These are phyloP conservation scores for Orbicella faveolata DNA, from an alignment of 64 coral and sea anemone genomes.

Conservation along the genomic window DNA sequence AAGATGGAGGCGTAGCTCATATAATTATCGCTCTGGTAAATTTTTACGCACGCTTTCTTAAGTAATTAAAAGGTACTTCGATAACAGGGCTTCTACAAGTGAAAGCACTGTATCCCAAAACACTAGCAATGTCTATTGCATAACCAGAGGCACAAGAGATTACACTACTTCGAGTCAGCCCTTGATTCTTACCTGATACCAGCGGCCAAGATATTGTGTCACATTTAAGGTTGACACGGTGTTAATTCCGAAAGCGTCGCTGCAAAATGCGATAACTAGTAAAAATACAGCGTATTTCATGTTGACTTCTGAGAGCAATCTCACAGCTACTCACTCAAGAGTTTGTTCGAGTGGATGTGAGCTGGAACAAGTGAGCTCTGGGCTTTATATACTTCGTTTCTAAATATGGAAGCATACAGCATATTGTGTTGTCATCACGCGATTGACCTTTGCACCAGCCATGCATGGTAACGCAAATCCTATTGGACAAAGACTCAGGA, in stretches of 20 bases:
- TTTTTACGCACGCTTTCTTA: too few relatives aligned
- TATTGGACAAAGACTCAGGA: too few relatives aligned
- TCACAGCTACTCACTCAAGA: neutral
- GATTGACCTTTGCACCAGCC: neutral
- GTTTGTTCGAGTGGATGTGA: neutral
- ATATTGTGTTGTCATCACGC: neutral
- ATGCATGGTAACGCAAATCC: too few relatives aligned
- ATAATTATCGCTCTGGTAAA: too few relatives aligned
- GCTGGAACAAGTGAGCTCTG: neutral
- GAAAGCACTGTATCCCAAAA: neutral
- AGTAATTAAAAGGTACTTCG: too few relatives aligned
- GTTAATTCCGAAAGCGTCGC: slow-evolving; percentile 25
- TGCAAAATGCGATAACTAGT: neutral
- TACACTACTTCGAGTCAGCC: neutral
- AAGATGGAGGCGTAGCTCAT: too few relatives aligned
- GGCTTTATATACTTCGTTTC: neutral
- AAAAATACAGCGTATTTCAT: neutral
- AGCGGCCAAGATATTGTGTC: slow-evolving; percentile 54
- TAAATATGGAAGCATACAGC: neutral
- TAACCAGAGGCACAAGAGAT: neutral
- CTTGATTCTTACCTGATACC: slow-evolving; percentile 49
- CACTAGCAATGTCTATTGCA: neutral
- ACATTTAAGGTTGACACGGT: slow-evolving; percentile 32
- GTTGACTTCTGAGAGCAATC: neutral
- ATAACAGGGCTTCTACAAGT: too few relatives aligned